These are phyloP conservation scores for Anoplophora glabripennis DNA, from an alignment of 1,140 invertebrate species.

Conservation along the genomic window DNA sequence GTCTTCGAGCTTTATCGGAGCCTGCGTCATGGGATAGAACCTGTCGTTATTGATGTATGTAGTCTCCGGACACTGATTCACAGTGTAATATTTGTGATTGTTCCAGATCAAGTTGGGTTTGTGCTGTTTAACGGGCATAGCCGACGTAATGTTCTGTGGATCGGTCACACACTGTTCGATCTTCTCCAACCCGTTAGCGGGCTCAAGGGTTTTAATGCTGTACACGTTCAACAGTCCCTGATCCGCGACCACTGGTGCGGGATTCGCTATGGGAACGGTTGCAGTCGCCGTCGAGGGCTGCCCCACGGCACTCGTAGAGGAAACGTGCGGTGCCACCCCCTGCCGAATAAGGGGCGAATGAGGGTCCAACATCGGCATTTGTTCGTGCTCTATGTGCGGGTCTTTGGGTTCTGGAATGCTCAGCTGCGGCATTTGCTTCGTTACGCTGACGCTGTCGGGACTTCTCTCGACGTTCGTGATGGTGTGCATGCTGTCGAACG, in stretches of 20 bases:
- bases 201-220: neutral
- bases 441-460: too few species aligned
- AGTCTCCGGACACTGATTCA: conserved; percentile 31
- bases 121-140: conserved; percentile 3
- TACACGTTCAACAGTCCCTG: neutral
- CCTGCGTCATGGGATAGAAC: conserved; percentile 37
- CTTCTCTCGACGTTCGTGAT: conserved; percentile 1
- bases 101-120: conserved; percentile 37
- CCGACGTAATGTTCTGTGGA: too few species aligned
- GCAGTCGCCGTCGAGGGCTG: neutral
- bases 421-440: conserved; percentile 22
- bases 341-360: conserved; percentile 6
- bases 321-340: too few species aligned
- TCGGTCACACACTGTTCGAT: neutral
- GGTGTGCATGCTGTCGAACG: too few species aligned
- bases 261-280: neutral
- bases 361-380: conserved; percentile 23
- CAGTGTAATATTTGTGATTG: conserved; percentile 36
- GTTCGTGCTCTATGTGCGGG: conserved; percentile 8
- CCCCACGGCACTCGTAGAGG: neutral
- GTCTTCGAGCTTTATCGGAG: conserved; percentile 30
- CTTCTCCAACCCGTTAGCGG: neutral
- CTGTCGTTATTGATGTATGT: conserved; percentile 30
- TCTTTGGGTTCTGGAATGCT: conserved; percentile 14
- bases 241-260: conserved; percentile 10